Evolutionary conservation across 92 coral and sea anemone species (phyloP), one percentile per base, ranked within the genome.

Genomic region (Zoanthus sociatus): DNA sequence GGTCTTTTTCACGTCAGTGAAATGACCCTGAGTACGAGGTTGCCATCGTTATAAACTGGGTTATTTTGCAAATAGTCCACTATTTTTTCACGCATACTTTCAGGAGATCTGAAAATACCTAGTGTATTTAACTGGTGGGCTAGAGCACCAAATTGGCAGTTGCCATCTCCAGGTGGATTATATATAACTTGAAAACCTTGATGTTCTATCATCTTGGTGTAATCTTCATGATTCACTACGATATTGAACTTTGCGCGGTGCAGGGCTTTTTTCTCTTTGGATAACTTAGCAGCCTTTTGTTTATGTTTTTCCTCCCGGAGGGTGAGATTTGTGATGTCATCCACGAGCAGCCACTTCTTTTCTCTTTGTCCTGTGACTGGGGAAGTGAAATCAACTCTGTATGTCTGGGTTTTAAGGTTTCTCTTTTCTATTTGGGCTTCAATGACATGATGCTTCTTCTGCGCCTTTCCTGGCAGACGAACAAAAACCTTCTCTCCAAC

Each of bases 311-410:
- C 94, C 60, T 91, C 91, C 53, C 37, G 58, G 17, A 85, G 78
- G 78, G 92, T 92, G 7, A 86, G 87, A 76, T 92, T 86, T 53
- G 94, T 89, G 17, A 92, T 67, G 30, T 92, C 87, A 30, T 89
- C 88, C 32, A 88, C 83, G n/a, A 83, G 75, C 17, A 92, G 17
- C 94, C 92, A 92, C 51, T 86, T 81, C 56, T 67, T 58, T 76
- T 76, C 84, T 6, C 54, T 53, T 17, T 82, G 82, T 30, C 89
- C 92, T 26, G 75, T 76, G 1, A 31, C 11, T 9, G 90, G 94
- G 26, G 92, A 92, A 12, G 78, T 61, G 77, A 47, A 92, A 21
- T 71, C 54, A n/a, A 89, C 90, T 83, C 86, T 79, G 11, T 86
- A 88, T 4, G 61, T n/a, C 53, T 79, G 90, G 8, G 58, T 79